Conservation (phyloP, 64 coral and sea anemone species). For the Catalaphyllia jardinei region DNA sequence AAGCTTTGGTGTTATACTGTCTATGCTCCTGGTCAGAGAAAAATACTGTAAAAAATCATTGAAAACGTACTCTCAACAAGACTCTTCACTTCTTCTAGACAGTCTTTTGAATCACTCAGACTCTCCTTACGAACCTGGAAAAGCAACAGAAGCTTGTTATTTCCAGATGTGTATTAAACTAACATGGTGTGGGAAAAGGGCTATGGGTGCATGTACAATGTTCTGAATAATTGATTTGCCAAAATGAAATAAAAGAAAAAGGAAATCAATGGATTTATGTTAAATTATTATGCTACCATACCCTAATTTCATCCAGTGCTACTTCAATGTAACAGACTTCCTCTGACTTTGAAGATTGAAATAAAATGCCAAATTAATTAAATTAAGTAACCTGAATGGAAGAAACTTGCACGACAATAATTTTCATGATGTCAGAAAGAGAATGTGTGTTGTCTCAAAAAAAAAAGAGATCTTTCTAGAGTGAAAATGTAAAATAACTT, state of each 20-base stretch:
- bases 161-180: neutral
- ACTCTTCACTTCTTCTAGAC: constrained; percentile 43
- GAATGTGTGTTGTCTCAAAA: neutral
- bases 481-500: no score
- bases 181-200: neutral
- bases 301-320: constrained; percentile 51
- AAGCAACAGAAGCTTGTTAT: no score
- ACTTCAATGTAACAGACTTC: constrained; percentile 66
- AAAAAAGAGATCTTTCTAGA: no score
- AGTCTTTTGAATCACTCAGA: constrained; percentile 4
- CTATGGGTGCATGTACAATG: neutral
- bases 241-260: neutral
- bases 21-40: no score
- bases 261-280: neutral
- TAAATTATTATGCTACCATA: neutral
- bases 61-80: constrained; percentile 28
- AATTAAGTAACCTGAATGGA: neutral
- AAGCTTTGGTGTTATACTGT: no score
- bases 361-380: neutral
- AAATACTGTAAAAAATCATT: neutral
- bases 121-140: constrained; percentile 34
- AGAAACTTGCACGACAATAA: neutral
- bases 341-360: neutral
- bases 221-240: neutral
- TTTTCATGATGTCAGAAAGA: neutral